These are phyloP conservation scores for Diorhabda sublineata DNA, from an alignment of 1,140 invertebrate genomes.

Conservation along the genomic window DNA sequence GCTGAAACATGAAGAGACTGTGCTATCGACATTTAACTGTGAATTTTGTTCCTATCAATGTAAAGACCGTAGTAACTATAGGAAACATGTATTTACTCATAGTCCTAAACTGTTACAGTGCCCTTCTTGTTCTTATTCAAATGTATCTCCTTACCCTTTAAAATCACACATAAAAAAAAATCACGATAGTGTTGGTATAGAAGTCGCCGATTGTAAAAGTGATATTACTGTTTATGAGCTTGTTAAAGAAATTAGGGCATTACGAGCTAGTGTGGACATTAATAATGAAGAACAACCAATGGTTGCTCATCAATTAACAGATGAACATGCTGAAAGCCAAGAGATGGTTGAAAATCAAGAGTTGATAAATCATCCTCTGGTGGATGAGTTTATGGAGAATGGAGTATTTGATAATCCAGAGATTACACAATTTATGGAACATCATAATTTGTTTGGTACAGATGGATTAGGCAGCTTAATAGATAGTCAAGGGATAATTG, in stretches of 20 bases:
- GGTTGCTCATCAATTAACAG: too few relatives aligned
- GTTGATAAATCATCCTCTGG: too few relatives aligned
- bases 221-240: conserved; percentile 1
- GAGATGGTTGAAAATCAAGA: too few relatives aligned
- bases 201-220: conserved; percentile 7
- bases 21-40: conserved; percentile 8
- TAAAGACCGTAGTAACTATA: conserved; percentile 33
- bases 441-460: too few relatives aligned
- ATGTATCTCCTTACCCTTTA: conserved; percentile 34
- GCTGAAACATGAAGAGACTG: conserved; percentile 10
- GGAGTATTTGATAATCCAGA: too few relatives aligned
- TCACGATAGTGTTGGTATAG: conserved; percentile 22
- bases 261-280: neutral
- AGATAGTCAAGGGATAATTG: too few relatives aligned
- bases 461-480: too few relatives aligned
- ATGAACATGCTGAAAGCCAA: too few relatives aligned
- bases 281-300: too few relatives aligned
- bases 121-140: conserved; percentile 28
- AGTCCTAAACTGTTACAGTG: conserved; percentile 28
- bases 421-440: too few relatives aligned
- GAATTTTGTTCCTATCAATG: conserved; percentile 28
- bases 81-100: conserved; percentile 33
- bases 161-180: conserved; percentile 29
- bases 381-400: too few relatives aligned
- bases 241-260: neutral